Conservation (phyloP, 2,797 vertebrate genomes). For the Tachyglossus aculeatus region DNA sequence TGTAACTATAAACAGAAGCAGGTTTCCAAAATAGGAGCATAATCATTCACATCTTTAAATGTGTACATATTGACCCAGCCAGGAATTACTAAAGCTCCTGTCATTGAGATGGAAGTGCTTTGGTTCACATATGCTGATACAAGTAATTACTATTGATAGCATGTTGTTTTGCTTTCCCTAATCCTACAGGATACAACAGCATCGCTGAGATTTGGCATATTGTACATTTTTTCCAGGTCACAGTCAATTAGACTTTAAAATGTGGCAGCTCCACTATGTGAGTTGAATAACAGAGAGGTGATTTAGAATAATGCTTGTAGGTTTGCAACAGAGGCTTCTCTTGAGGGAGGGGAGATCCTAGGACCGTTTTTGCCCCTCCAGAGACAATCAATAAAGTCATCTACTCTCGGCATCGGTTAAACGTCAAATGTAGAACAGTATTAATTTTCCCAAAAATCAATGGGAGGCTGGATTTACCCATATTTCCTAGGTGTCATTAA, state of each 20-base stretch:
- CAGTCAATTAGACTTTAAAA: not conserved
- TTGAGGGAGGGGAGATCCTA: not conserved
- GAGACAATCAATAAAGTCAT: not conserved
- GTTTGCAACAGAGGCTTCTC: not conserved
- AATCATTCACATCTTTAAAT: too few relatives aligned
- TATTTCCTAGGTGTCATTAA: not conserved
- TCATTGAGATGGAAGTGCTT: too few relatives aligned
- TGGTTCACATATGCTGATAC: too few relatives aligned
- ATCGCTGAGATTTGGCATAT: too few relatives aligned
- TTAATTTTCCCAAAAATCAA: not conserved
- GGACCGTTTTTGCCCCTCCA: not conserved
- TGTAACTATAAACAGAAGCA: too few relatives aligned
- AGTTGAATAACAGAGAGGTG: not conserved
- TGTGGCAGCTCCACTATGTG: fast-evolving
- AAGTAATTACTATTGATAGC: too few relatives aligned
- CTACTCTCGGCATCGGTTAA: not conserved
- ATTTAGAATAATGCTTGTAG: not conserved
- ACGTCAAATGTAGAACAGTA: not conserved
- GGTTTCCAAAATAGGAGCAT: too few relatives aligned
- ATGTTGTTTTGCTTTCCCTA: too few relatives aligned
- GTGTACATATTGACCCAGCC: too few relatives aligned
- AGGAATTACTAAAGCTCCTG: too few relatives aligned
- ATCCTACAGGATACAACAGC: too few relatives aligned
- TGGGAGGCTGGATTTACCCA: not conserved
- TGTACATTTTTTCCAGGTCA: too few relatives aligned